Conservation (phyloP, 2,888 invertebrate genomes). For the Hedya salicella region DNA sequence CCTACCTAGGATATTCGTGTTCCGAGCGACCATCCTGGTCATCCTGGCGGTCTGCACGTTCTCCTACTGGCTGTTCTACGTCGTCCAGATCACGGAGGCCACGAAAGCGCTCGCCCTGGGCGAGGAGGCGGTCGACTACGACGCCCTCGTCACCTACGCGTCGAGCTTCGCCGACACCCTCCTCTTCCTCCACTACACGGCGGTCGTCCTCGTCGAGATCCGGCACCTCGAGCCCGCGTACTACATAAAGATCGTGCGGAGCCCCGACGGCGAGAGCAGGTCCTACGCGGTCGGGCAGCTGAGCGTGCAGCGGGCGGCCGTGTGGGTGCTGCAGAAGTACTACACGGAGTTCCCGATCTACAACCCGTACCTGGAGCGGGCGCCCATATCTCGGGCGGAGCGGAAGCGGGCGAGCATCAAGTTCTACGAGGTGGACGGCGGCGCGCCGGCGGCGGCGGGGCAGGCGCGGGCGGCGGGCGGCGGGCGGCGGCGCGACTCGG, state of each 20-base stretch:
- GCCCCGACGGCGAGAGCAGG: constrained; percentile 97
- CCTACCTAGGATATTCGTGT: constrained; percentile 96
- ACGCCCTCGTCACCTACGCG: constrained; percentile 95
- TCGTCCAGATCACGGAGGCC: constrained; percentile 94
- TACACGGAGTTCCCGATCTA: constrained; percentile 98
- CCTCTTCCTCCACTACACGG: constrained; percentile 97
- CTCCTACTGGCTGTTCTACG: constrained; percentile 99
- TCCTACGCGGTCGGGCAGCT: constrained; percentile 95
- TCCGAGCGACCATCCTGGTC: constrained; percentile 94
- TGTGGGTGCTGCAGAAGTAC: constrained; percentile 97
- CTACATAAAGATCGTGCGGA: constrained; percentile 95
- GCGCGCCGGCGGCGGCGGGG: constrained; percentile 87
- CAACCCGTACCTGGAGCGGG: constrained; percentile 97
- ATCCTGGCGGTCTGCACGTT: constrained; percentile 96
- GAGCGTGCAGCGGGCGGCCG: constrained; percentile 97
- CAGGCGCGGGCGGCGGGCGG: constrained; percentile 84
- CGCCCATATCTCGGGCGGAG: constrained; percentile 93
- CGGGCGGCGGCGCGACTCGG: constrained; percentile 93
- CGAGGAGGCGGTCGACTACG: constrained; percentile 93
- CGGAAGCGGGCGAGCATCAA: constrained; percentile 95
- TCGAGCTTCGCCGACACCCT: constrained; percentile 97
- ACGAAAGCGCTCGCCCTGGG: constrained; percentile 92
- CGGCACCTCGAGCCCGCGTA: constrained; percentile 96
- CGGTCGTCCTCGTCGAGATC: constrained; percentile 96
- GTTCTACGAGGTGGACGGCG: constrained; percentile 98